Percentiles rank a stretch among this genome's conserved stretches.
phyloP scores from a whole-genome alignment of 2,797 vertebrate genomes.

The Liasis olivaceus region DNA sequence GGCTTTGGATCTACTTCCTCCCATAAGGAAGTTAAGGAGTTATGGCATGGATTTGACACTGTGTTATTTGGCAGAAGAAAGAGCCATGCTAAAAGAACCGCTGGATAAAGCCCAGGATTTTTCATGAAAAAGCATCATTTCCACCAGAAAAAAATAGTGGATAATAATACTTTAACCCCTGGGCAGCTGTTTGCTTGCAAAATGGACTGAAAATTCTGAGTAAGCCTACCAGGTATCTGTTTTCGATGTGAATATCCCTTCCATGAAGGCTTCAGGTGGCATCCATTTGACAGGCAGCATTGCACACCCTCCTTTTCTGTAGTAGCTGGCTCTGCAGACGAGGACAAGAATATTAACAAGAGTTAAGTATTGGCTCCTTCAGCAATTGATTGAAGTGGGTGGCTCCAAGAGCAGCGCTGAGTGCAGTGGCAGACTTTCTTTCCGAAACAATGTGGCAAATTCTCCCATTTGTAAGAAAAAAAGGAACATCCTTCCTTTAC shows the following conservation, averaged over 20 bases:
- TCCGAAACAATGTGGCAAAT: neutral
- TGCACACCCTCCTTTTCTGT: conserved; percentile 95
- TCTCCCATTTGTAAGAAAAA: neutral
- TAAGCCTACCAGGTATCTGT: conserved; percentile 93
- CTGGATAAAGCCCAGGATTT: neutral
- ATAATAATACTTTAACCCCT: neutral
- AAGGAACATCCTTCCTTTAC: neutral
- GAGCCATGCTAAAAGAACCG: neutral
- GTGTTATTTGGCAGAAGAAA: neutral
- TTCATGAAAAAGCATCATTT: neutral
- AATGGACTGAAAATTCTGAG: neutral
- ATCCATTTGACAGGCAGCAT: conserved; percentile 99
- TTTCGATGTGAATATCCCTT: conserved; percentile 98
- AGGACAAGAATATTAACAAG: conserved; percentile 28
- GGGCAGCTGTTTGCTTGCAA: neutral
- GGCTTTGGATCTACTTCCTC: neutral
- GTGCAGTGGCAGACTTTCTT: neutral
- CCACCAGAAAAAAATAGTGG: neutral
- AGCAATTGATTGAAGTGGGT: neutral
- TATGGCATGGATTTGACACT: neutral
- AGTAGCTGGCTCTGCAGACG: conserved; percentile 90
- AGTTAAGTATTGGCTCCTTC: conserved; percentile 19
- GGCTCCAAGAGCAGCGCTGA: neutral
- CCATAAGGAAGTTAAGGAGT: neutral
- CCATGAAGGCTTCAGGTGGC: conserved; percentile 99